Percentiles rank a stretch among this genome's conserved stretches.
Evolutionary conservation across 2,797 vertebrate species (phyloP).

Genomic region (Malacoraja senta): DNA sequence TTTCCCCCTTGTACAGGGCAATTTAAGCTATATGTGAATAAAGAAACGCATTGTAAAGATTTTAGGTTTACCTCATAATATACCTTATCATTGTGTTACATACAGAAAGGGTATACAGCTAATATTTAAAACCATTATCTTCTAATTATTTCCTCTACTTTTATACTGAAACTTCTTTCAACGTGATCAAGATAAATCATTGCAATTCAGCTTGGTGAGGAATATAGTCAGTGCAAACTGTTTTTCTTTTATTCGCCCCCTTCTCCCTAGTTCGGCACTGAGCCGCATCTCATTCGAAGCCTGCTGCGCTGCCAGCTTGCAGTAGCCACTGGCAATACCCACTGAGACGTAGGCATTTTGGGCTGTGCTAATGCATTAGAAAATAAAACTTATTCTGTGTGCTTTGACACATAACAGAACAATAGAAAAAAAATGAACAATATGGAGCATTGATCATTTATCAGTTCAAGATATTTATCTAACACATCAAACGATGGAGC

Average conservation of each 20-base stretch:
- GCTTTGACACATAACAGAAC: not conserved
- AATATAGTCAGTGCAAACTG: not conserved
- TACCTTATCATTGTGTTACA: not conserved
- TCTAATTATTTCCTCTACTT: not conserved
- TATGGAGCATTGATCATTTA: not conserved
- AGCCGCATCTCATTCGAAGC: not conserved
- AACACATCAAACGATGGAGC: not conserved
- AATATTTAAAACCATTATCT: not conserved
- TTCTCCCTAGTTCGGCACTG: not conserved
- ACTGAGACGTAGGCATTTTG: slow-evolving; percentile 28
- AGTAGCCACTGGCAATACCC: slow-evolving; percentile 29
- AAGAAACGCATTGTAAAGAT: not conserved
- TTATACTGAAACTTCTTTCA: not conserved
- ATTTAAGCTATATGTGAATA: not conserved
- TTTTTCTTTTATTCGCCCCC: not conserved
- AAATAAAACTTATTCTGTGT: not conserved
- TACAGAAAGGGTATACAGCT: not conserved
- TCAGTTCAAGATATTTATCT: not conserved
- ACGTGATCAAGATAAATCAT: not conserved
- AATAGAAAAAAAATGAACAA: not conserved
- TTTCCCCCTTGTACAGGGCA: not conserved
- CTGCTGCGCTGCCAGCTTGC: slow-evolving; percentile 20
- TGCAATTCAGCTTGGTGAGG: not conserved
- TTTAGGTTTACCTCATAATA: not conserved
- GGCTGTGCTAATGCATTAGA: not conserved